These are phyloP conservation scores for Thymelicus lineola DNA, from an alignment of 2,888 invertebrate species.

Conservation along the genomic window DNA sequence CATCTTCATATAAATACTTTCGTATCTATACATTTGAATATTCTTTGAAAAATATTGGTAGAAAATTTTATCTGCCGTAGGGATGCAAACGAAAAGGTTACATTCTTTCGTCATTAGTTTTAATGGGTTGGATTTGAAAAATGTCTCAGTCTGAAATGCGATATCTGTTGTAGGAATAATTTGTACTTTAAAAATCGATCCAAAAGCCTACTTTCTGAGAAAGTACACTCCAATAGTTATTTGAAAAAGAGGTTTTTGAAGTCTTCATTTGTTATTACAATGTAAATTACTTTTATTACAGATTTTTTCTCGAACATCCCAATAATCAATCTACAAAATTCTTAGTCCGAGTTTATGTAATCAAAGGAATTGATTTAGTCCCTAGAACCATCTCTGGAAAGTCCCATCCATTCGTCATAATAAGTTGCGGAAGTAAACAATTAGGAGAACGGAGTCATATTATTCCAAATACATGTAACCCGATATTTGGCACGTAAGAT, in stretches of 20 bases:
- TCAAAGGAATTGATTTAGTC: conserved; percentile 89
- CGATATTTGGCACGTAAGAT: conserved; percentile 91
- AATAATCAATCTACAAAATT: conserved; percentile 86
- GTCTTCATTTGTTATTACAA: not conserved
- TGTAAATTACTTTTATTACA: conserved; percentile 43
- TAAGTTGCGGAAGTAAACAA: conserved; percentile 88
- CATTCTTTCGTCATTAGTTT: too few species aligned
- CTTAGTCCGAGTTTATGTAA: conserved; percentile 90
- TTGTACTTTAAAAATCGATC: too few species aligned
- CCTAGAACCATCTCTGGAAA: conserved; percentile 89
- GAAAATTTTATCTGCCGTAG: too few species aligned
- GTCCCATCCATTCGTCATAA: conserved; percentile 91
- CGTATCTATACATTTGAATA: too few species aligned
- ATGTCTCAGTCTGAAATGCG: too few species aligned
- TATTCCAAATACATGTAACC: conserved; percentile 90
- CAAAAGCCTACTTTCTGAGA: too few species aligned
- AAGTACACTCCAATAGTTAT: too few species aligned
- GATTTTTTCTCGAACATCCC: conserved; percentile 86
- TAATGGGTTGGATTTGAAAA: too few species aligned
- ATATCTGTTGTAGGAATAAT: too few species aligned
- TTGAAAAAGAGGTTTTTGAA: not conserved
- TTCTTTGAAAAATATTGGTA: too few species aligned
- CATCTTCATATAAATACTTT: too few species aligned
- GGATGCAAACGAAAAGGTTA: not conserved
- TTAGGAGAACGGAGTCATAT: conserved; percentile 88